Conservation (phyloP, 2,113 vertebrate species). For the Guaruba guarouba region DNA sequence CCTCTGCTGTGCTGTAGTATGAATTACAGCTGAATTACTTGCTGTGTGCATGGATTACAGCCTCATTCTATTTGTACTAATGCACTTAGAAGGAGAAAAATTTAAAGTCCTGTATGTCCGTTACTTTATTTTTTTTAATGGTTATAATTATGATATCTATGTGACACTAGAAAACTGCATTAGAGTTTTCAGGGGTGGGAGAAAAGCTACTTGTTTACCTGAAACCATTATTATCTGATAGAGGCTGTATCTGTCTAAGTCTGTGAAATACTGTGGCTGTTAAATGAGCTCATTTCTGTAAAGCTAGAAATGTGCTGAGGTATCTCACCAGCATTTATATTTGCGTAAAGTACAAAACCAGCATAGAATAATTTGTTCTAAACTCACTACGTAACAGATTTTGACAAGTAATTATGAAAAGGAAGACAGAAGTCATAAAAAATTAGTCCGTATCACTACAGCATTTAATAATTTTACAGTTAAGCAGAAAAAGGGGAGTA, state of each 20-base stretch:
- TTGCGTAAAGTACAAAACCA: slow-evolving; percentile 1
- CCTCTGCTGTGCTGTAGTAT: not conserved
- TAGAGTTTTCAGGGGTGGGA: not conserved
- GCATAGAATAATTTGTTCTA: not conserved
- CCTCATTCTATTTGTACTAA: not conserved
- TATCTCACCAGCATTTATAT: not conserved
- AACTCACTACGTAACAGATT: not conserved
- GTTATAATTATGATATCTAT: not conserved
- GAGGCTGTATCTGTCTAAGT: not conserved
- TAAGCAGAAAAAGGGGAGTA: not conserved
- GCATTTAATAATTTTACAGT: not conserved
- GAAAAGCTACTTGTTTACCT: not conserved
- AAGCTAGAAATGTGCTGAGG: not conserved
- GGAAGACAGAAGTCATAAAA: not conserved
- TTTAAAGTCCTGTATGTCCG: not conserved
- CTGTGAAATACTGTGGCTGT: not conserved
- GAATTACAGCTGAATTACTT: slow-evolving; percentile 23
- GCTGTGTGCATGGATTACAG: not conserved
- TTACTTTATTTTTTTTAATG: not conserved
- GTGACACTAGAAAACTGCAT: not conserved
- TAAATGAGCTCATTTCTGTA: not conserved
- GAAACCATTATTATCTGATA: not conserved
- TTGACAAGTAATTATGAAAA: not conserved
- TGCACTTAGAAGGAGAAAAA: not conserved
- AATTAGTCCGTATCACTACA: not conserved